Evolutionary conservation across 2,113 vertebrate species (phyloP).

Genomic region (Sialia sialis): DNA sequence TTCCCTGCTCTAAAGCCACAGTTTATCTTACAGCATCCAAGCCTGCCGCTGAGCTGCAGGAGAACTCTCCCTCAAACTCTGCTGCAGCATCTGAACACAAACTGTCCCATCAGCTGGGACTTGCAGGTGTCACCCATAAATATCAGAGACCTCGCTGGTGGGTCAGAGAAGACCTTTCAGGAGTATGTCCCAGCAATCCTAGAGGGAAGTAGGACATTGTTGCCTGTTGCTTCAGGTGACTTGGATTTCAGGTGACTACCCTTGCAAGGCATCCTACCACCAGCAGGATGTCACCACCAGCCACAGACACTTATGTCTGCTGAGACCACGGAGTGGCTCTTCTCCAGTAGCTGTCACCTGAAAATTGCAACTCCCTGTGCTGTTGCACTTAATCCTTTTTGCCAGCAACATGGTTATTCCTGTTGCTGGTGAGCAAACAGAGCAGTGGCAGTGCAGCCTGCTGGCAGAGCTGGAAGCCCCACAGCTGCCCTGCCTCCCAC

Average conservation of each 20-base stretch:
- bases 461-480: neutral
- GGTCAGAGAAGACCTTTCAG: neutral
- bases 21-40: neutral
- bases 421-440: neutral
- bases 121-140: accelerated
- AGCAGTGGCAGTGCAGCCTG: neutral
- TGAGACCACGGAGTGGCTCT: accelerated
- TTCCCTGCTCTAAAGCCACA: neutral
- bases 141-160: neutral
- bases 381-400: neutral
- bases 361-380: neutral
- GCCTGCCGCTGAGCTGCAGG: accelerated
- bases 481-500: accelerated
- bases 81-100: neutral
- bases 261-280: neutral
- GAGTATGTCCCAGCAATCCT: neutral
- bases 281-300: neutral
- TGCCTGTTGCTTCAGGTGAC: neutral
- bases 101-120: accelerated
- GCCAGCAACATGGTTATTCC: accelerated
- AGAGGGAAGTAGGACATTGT: neutral
- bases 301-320: accelerated
- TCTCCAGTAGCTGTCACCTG: neutral
- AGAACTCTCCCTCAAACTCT: neutral
- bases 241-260: neutral